phyloP scores from a whole-genome alignment of 2,888 invertebrate genomes.

The Pecten maximus region DNA sequence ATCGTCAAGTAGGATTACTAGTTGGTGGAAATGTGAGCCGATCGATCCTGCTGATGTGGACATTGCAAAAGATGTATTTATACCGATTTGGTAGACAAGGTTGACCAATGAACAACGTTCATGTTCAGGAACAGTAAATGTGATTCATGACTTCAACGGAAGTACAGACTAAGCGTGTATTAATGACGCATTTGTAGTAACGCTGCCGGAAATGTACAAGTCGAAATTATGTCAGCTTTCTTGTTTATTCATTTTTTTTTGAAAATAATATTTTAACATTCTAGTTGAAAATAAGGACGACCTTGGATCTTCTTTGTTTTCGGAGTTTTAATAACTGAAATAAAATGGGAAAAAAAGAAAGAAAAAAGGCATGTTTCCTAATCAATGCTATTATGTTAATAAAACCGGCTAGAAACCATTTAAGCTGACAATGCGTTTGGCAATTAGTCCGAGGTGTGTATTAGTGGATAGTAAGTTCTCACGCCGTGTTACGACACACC shows the following conservation, averaged over 20 bases:
- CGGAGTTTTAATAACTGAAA: not conserved
- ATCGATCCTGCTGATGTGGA: not conserved
- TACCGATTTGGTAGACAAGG: not conserved
- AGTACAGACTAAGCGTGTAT: not conserved
- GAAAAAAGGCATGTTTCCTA: not conserved
- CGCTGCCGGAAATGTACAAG: not conserved
- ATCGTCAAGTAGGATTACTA: not conserved
- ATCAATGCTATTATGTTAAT: not conserved
- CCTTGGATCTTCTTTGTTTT: not conserved
- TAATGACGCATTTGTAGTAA: not conserved
- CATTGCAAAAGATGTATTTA: not conserved
- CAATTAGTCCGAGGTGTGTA: not conserved
- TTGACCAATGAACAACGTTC: not conserved
- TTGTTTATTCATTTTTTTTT: not conserved
- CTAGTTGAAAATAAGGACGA: not conserved
- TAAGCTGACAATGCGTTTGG: not conserved
- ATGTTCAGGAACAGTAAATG: not conserved
- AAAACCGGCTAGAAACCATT: not conserved
- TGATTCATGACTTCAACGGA: conserved; percentile 29
- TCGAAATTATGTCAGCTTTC: not conserved
- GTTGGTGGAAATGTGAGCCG: not conserved
- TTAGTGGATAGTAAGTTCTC: conserved; percentile 8
- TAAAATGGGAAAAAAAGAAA: not conserved
- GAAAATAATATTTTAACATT: not conserved
- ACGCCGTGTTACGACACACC: not conserved